A percentile compares a stretch with the other conserved stretches of the same genome.
Conservation (phyloP, 1,140 invertebrate genomes). For the Zaprionus ornatus region DNA sequence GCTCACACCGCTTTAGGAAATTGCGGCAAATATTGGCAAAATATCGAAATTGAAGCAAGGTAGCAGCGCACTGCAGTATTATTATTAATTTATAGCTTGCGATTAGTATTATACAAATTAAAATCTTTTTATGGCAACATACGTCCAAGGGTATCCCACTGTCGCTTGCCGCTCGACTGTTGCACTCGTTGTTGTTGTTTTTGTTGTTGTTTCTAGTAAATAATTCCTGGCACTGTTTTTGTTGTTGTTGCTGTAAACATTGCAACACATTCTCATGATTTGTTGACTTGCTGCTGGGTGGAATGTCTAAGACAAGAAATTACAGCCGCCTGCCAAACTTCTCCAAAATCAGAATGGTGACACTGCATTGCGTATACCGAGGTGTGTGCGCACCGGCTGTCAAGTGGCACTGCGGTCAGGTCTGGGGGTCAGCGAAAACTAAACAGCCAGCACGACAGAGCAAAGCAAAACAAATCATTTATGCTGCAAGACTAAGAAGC, state of each 20-base stretch:
- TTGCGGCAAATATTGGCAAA: too few species aligned
- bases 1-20: too few species aligned
- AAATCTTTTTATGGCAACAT: too few species aligned
- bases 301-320: conserved; percentile 17
- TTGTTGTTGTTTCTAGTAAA: conserved; percentile 17
- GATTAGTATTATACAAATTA: too few species aligned
- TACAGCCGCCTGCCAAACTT: too few species aligned
- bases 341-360: background rate
- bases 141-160: too few species aligned
- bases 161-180: too few species aligned
- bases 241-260: conserved; percentile 54
- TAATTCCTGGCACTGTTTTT: conserved; percentile 21
- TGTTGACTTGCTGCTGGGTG: conserved; percentile 29
- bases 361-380: conserved; percentile 40
- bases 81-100: too few species aligned
- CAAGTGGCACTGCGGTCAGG: conserved; percentile 5
- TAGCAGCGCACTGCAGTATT: too few species aligned
- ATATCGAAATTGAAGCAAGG: too few species aligned
- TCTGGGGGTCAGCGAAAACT: too few species aligned
- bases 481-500: conserved; percentile 52
- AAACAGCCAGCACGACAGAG: too few species aligned
- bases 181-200: conserved; percentile 21
- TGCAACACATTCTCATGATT: conserved; percentile 49
- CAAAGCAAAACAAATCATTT: conserved; percentile 79
- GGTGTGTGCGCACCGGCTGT: conserved; percentile 12